These are phyloP conservation scores for Danionella dracula DNA, from an alignment of 2,797 vertebrate genomes.

Conservation along the genomic window DNA sequence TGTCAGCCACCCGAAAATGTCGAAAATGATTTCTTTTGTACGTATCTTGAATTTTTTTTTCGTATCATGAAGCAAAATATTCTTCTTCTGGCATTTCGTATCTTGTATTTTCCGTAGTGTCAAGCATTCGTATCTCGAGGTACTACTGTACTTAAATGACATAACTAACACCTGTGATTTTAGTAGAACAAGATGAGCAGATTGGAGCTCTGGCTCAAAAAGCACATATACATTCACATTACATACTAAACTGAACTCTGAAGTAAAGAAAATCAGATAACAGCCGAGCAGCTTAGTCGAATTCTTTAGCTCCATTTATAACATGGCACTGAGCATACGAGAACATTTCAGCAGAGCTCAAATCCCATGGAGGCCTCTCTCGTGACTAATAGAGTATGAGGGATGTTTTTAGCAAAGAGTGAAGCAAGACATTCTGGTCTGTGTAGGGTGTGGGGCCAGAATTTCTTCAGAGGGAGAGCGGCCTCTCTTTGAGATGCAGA, in stretches of 20 bases:
- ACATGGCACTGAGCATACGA: not conserved
- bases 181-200: no score
- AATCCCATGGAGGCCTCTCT: slow-evolving; percentile 22
- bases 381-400: slow-evolving; percentile 11
- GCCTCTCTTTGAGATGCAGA: slow-evolving; percentile 48
- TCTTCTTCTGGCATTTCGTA: no score
- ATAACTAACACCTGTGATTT: no score
- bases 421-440: slow-evolving; percentile 16
- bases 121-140: no score
- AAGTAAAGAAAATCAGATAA: not conserved
- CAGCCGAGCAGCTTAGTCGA: not conserved
- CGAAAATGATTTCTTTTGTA: no score
- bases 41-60: no score
- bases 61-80: no score
- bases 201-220: no score
- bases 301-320: not conserved
- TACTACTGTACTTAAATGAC: no score
- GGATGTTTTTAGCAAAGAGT: slow-evolving; percentile 19
- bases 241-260: not conserved
- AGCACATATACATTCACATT: not conserved
- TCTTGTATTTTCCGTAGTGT: no score
- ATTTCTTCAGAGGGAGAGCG: slow-evolving; percentile 30
- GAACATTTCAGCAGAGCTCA: slow-evolving; percentile 17
- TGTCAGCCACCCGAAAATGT: no score
- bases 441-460: slow-evolving; percentile 25